Evolutionary conservation across 1,140 invertebrate species (phyloP), one percentile per base, ranked within the genome.

Genomic region (Pseudomyrmex pallidus): DNA sequence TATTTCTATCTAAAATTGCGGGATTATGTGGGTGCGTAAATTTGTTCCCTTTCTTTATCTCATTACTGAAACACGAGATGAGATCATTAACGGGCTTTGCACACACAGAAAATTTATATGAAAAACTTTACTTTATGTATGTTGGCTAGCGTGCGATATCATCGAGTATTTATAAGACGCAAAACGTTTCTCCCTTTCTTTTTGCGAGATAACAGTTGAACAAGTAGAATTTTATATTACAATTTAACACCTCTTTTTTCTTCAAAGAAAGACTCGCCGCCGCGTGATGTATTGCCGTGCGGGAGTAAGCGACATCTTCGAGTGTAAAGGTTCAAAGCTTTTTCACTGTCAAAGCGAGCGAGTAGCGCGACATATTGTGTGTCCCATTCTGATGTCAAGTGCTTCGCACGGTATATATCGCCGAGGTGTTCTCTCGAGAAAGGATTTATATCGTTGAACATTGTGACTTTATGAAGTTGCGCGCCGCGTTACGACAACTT

Each of bases 361-460:
- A 13, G 17, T n/a, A 13, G 2, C 17, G 35, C 68, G 35, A 73
- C 68, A 73, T 73, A 73, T 73, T 73, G 68, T 57, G 35, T 57
- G 68, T 17, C 35, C 62, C 35, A 44, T n/a, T 73, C 54, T 25
- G 52, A 15, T 73, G 68, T 73, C 68, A 59, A 73, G 54, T 73
- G 10, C 25, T n/a, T 73, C 17, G n/a, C 54, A 17, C 52, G 52
- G 35, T 35, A 35, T 72, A 56, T 72, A 13, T 72, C 35, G n/a
- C n/a, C n/a, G 25, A 73, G 54, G 35, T 57, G 35, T 57, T 12
- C 15, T 57, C 77, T 50, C 77, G 35, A 73, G 56, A 46, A 9
- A 54, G 25, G 66, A 82, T 82, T 73, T 82, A 73, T 82, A 20
- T 48, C 10, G 22, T n/a, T 62, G 57, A 82, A 46, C 48, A 50